Percentiles rank a stretch among this genome's conserved stretches.
Evolutionary conservation across 1,140 invertebrate genomes (phyloP).

Genomic region (Drosophila mauritiana): DNA sequence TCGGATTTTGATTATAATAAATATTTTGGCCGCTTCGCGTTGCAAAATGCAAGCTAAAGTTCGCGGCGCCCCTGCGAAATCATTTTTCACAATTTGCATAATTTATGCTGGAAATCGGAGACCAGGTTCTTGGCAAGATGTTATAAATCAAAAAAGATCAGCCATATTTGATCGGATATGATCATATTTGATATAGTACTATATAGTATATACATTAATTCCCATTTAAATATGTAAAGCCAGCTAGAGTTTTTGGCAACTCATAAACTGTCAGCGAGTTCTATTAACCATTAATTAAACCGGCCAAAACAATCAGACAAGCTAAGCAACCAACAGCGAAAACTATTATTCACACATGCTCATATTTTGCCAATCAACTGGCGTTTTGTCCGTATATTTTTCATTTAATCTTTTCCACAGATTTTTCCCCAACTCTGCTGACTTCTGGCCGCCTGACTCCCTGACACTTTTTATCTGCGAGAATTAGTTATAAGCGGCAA

Average conservation of each 20-base stretch:
- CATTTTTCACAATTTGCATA: constrained; percentile 64
- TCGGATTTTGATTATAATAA: constrained; percentile 74
- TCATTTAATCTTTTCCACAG: constrained; percentile 26
- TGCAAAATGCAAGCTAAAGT: constrained; percentile 56
- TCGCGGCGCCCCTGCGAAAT: constrained; percentile 24
- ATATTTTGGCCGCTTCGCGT: constrained; percentile 71
- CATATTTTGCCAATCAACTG: constrained; percentile 32
- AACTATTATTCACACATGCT: constrained; percentile 39
- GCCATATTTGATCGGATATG: too few relatives aligned
- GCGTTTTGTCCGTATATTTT: constrained; percentile 12
- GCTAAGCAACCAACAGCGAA: too few relatives aligned
- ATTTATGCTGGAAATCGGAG: constrained; percentile 30
- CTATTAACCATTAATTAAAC: constrained; percentile 48
- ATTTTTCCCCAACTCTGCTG: constrained; percentile 45
- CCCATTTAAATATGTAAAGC: not conserved
- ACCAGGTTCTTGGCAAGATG: constrained; percentile 13
- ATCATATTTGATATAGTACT: too few relatives aligned
- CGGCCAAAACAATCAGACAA: not conserved
- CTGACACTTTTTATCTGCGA: constrained; percentile 63
- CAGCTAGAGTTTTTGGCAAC: not conserved
- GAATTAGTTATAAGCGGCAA: constrained; percentile 59
- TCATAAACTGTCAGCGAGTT: constrained; percentile 35
- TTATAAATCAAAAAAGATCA: not conserved
- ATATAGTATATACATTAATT: not conserved
- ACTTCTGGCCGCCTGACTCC: constrained; percentile 59